Evolutionary conservation across 2,888 invertebrate species (phyloP), one percentile per base, ranked within the genome.

Genomic region (Spialia ferax): DNA sequence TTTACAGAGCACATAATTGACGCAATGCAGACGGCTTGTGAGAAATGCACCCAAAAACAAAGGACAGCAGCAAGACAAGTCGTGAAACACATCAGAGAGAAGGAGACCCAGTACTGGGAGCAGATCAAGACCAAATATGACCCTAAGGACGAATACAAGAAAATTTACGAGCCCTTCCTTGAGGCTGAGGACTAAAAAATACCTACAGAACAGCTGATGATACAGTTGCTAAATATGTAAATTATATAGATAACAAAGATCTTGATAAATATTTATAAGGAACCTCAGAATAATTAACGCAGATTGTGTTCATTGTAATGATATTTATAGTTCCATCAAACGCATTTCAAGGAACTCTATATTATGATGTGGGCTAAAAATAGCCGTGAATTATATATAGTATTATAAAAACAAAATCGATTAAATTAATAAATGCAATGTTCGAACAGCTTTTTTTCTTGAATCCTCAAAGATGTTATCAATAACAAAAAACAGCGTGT

Each of bases 71-170:
- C 95, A 55, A 95, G 95, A 75, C 95, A 95, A 79, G 95, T 97
- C 0, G 94, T 97, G 52, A 94, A 94, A 23, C 95, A 94, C 77
- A 87, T 97, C 68, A 94, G 95, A 60, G 94, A 95, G 18, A 94
- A 96, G 48, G 96, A 96, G 79, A 92, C 92, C 0, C 94, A 94
- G 0, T 92, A 94, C 80, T 97, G 96, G 95, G 94, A 95, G 48
- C 88, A 95, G 67, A 83, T 97, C 48, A 94, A 95, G 77, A 88
- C 84, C 45, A 96, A 96, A 86, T 97, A 95, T 82, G 97, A 97
- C 81, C 96, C 96, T 13, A 92, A 94, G 0, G 94, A 95, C 26
- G 80, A 94, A 68, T 97, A 95, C 89, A 93, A 94, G 75, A 87
- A 87, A 68, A 95, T 89, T 70, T 97, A 96, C 83, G 94, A 94